Evolutionary conservation across 1,140 invertebrate species (phyloP), one percentile per base, ranked within the genome.

Genomic region (Calliopsis andreniformis): DNA sequence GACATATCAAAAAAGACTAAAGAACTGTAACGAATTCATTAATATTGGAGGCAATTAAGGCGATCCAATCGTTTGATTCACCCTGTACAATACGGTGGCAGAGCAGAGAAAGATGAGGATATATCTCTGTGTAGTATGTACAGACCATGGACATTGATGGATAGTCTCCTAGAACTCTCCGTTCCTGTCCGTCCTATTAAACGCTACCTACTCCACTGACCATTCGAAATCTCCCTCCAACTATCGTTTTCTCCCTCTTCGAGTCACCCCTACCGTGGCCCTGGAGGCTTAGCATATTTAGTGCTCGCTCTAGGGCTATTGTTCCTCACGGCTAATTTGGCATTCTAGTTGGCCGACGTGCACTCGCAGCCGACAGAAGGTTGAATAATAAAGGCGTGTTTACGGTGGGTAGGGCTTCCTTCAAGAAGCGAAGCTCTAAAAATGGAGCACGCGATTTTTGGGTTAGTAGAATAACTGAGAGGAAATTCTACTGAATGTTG

Each of bases 91-190:
- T 18, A 18, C 10, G 53, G 20, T 18, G 47, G 7, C 18, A 12
- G 18, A 23, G 16, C 14, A 20, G 58, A 76, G 58, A 68, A 73
- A 53, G 62, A 63, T 63, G 63, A 56, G 58, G 14, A 76, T 47
- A 16, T 67, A 63, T 59, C 28, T 51, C 39, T 39, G 12, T 58
- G 35, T 55, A 14, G 35, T 66, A 49, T 63, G 28, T 39, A 32
- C 63, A 59, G 35, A 42, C 18, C 16, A 56, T 32, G n/a, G 82
- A 76, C 82, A 32, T 79, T 83, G 80, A 83, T 70, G 61, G 55
- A 83, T 83, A 72, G 61, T 66, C 42, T 68, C 23, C 58, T 70
- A 39, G 42, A 73, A 55, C 43, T 39, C 47, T 79, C 30, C 32
- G 39, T 61, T 73, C 28, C 76, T 76, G 55, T 71, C 47, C 56